Conservation (phyloP, 2,888 invertebrate genomes). For the Macrophya alboannulata region DNA sequence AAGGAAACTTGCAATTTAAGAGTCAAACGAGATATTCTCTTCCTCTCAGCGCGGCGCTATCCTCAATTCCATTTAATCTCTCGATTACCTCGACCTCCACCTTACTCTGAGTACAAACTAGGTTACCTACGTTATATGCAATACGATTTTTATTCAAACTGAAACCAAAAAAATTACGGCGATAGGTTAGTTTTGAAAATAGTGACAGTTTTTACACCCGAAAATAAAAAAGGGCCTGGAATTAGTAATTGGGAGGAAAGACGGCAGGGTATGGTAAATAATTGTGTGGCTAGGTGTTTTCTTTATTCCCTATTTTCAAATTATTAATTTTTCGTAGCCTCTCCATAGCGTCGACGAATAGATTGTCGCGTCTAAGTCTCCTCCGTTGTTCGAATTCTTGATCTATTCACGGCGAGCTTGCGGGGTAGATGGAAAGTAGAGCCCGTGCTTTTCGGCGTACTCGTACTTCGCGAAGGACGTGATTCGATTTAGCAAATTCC, state of each 20-base stretch:
- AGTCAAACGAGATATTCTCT: conserved; percentile 60
- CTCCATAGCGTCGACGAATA: conserved; percentile 13
- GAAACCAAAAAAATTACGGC: not conserved
- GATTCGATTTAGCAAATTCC: conserved; percentile 78
- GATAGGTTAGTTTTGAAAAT: not conserved
- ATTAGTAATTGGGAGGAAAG: too few relatives aligned
- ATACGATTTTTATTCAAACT: not conserved
- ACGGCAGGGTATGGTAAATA: not conserved
- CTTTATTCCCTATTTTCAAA: not conserved
- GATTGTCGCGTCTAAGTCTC: conserved; percentile 33
- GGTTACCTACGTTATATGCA: not conserved
- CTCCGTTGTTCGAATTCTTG: conserved; percentile 44
- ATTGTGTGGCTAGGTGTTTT: conserved; percentile 2
- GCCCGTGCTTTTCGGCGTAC: conserved; percentile 54
- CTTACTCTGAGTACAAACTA: not conserved
- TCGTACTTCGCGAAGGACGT: conserved; percentile 71
- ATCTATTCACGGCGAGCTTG: conserved; percentile 36
- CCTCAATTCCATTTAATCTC: conserved; percentile 39
- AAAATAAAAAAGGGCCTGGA: too few relatives aligned
- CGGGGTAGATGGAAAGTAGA: conserved; percentile 11
- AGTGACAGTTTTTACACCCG: too few relatives aligned
- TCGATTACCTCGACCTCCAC: conserved; percentile 9
- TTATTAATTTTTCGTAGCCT: not conserved
- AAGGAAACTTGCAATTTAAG: conserved; percentile 54
- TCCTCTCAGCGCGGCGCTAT: conserved; percentile 37